Conservation (phyloP, 1,140 invertebrate species). For the Nasonia giraulti region DNA sequence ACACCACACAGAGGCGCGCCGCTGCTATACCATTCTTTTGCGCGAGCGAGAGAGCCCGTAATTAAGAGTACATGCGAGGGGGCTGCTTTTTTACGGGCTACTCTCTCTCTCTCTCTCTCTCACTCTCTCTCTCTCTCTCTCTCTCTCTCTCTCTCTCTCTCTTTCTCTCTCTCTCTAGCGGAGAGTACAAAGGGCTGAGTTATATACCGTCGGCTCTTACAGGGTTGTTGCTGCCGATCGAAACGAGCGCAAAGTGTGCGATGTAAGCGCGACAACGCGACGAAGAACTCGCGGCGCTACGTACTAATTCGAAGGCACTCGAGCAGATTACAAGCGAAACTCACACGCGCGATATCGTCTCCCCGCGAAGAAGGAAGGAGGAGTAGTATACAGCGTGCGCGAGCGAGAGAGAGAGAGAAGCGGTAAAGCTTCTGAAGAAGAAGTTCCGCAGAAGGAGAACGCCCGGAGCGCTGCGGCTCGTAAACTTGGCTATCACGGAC, state of each 20-base stretch:
- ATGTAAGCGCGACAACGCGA: no score
- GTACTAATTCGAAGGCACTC: not conserved
- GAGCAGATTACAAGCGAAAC: conserved; percentile 19
- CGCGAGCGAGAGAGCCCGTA: not conserved
- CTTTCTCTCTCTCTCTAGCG: not conserved
- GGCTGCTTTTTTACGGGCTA: not conserved
- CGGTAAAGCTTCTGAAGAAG: not conserved
- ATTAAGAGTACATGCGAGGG: conserved; percentile 2
- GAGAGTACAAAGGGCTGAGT: not conserved
- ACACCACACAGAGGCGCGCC: not conserved
- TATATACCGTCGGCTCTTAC: not conserved
- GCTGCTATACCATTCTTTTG: not conserved
- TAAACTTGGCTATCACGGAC: conserved; percentile 36
- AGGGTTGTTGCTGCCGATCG: no score
- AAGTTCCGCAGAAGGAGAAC: not conserved
- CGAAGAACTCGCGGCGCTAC: no score
- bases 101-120: not conserved
- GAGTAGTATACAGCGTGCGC: not conserved
- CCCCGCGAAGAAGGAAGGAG: not conserved
- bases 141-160: not conserved
- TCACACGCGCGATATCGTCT: not conserved
- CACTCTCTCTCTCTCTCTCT: no score
- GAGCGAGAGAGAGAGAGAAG: no score
- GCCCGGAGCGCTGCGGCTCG: conserved; percentile 23
- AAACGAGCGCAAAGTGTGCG: not conserved